A percentile compares a stretch with the other conserved stretches of the same genome.
These are phyloP conservation scores for Telenomus remus DNA, from an alignment of 1,140 invertebrate genomes.

Conservation along the genomic window DNA sequence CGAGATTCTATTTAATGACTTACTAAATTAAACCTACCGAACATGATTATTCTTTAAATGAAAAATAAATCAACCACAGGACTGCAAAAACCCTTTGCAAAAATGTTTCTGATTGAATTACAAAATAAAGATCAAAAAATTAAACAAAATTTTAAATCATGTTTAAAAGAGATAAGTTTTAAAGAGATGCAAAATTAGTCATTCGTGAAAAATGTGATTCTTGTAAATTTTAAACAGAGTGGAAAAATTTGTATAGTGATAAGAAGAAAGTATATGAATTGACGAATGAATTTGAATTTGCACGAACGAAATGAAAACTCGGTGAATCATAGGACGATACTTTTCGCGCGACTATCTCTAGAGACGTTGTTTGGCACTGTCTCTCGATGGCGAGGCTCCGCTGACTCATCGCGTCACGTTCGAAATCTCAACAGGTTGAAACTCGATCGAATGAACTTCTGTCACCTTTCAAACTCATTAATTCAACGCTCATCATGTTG, in stretches of 20 bases:
- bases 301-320: constrained; percentile 2
- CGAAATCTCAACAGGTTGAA: constrained; percentile 19
- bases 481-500: not conserved
- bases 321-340: constrained; percentile 35
- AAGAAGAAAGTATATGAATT: not conserved
- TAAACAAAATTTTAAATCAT: too few species aligned
- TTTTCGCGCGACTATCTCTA: constrained; percentile 37
- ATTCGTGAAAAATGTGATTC: too few species aligned
- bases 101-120: too few species aligned
- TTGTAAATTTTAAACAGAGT: too few species aligned
- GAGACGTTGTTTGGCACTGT: constrained; percentile 35
- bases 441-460: constrained; percentile 21
- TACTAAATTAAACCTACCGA: not conserved
- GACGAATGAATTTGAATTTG: constrained; percentile 5
- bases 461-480: constrained; percentile 20
- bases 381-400: constrained; percentile 5
- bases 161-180: too few species aligned
- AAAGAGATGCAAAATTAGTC: too few species aligned
- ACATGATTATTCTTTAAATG: too few species aligned
- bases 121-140: too few species aligned
- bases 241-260: not conserved
- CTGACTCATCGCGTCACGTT: constrained; percentile 30
- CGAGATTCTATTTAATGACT: constrained; percentile 7
- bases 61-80: too few species aligned
- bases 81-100: too few species aligned